Percentiles rank a stretch among this genome's conserved stretches.
Evolutionary conservation across 2,113 vertebrate genomes (phyloP).

Genomic region (Orycteropus afer): DNA sequence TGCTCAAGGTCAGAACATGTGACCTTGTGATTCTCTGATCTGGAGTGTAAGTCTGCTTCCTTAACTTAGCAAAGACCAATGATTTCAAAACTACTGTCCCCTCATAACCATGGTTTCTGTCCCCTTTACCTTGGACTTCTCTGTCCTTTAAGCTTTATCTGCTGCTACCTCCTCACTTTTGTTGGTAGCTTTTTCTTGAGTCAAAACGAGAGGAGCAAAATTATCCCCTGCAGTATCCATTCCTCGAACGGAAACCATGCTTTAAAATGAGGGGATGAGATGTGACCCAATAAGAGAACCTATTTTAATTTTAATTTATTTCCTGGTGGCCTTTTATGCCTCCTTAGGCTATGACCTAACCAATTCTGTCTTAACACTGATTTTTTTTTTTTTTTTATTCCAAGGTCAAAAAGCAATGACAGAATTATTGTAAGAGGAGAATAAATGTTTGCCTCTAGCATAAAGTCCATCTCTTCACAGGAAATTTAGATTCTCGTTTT

Average conservation of each 20-base stretch:
- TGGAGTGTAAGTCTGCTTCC: neutral
- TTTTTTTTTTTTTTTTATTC: constrained; percentile 66
- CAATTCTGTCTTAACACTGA: constrained; percentile 74
- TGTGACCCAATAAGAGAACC: constrained; percentile 82
- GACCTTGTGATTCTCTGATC: neutral
- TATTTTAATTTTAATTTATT: constrained; percentile 84
- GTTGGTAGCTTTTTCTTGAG: constrained; percentile 59
- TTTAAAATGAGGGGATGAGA: constrained; percentile 75
- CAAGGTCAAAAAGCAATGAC: constrained; percentile 78
- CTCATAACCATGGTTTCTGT: neutral
- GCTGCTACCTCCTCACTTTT: neutral
- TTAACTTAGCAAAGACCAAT: neutral
- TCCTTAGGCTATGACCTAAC: constrained; percentile 83
- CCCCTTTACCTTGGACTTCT: neutral
- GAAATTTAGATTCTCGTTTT: constrained; percentile 39
- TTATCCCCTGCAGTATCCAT: constrained; percentile 73
- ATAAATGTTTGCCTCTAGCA: constrained; percentile 20
- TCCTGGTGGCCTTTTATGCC: constrained; percentile 79
- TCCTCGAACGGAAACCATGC: constrained; percentile 73
- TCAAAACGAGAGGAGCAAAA: constrained; percentile 63
- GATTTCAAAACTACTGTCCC: neutral
- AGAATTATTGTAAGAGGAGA: constrained; percentile 47
- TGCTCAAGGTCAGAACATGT: constrained; percentile 15
- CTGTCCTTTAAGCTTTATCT: neutral
- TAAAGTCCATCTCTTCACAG: constrained; percentile 38